Conservation (phyloP, 2,797 vertebrate species). For the Hippocampus kuda region DNA sequence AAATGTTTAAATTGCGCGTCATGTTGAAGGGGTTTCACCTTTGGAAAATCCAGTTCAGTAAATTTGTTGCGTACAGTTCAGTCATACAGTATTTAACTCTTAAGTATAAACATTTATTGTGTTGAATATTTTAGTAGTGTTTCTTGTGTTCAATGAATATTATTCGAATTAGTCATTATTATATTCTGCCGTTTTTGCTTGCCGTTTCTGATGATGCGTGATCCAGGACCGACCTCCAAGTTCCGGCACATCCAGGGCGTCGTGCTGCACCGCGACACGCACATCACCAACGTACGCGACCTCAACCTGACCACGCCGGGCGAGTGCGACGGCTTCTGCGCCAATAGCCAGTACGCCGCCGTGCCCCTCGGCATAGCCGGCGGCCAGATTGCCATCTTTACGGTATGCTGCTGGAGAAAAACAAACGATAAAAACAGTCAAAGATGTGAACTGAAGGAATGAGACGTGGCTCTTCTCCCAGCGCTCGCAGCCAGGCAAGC, state of each 20-base stretch:
- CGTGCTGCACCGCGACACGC: slow-evolving; percentile 78
- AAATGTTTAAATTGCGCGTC: neutral
- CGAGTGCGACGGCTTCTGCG: slow-evolving; percentile 84
- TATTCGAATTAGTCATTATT: neutral
- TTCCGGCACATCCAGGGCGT: slow-evolving; percentile 81
- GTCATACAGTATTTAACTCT: too few relatives aligned
- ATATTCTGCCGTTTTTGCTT: neutral
- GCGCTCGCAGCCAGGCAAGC: slow-evolving; percentile 79
- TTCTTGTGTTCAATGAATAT: neutral
- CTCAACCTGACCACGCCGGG: slow-evolving; percentile 91
- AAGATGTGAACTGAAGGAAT: neutral
- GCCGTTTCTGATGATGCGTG: too few relatives aligned
- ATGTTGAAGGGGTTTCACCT: too few relatives aligned
- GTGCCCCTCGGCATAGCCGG: slow-evolving; percentile 82
- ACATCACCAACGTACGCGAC: slow-evolving; percentile 85
- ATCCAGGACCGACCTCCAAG: slow-evolving; percentile 81
- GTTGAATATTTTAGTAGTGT: too few relatives aligned
- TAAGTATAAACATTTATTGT: too few relatives aligned
- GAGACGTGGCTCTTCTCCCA: slow-evolving; percentile 35
- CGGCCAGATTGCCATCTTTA: slow-evolving; percentile 82
- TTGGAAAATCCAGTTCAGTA: too few relatives aligned
- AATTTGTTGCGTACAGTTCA: too few relatives aligned
- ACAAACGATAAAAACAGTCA: neutral
- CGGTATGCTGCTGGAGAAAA: slow-evolving; percentile 65
- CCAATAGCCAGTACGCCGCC: slow-evolving; percentile 72